Conservation (phyloP, 2,888 invertebrate species). For the Philopedon plagiatum region DNA sequence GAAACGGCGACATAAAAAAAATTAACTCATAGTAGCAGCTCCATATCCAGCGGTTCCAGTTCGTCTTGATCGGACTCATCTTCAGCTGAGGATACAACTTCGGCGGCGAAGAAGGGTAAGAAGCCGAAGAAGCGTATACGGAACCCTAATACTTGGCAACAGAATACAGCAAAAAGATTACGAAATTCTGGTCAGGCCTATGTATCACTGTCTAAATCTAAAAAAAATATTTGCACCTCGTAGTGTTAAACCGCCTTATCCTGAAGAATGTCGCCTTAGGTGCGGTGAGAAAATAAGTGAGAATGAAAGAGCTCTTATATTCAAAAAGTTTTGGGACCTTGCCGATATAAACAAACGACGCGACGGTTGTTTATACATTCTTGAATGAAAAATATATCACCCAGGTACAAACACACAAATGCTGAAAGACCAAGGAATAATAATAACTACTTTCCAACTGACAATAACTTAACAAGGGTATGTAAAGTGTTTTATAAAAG, state of each 20-base stretch:
- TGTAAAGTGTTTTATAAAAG: conserved; percentile 27
- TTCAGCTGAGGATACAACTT: neutral
- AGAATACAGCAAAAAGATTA: neutral
- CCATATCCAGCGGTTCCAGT: neutral
- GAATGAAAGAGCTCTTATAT: neutral
- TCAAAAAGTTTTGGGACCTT: conserved; percentile 15
- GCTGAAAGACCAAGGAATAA: conserved; percentile 12
- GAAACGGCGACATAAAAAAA: neutral
- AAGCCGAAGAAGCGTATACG: no score
- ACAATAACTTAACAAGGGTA: neutral
- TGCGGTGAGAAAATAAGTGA: conserved; percentile 1
- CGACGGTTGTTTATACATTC: conserved; percentile 8
- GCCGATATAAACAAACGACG: conserved; percentile 1
- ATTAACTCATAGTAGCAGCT: neutral
- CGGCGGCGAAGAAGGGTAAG: neutral
- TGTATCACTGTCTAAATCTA: neutral
- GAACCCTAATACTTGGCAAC: no score
- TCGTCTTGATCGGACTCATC: neutral
- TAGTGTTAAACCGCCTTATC: neutral
- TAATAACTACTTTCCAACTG: neutral
- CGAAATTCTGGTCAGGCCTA: neutral
- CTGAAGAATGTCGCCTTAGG: conserved; percentile 7
- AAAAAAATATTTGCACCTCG: neutral
- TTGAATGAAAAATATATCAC: conserved; percentile 1
- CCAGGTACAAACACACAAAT: conserved; percentile 1